Percentiles rank a stretch among this genome's conserved stretches.
Conservation (phyloP, 1,140 invertebrate species). For the Zaprionus ghesquierei region DNA sequence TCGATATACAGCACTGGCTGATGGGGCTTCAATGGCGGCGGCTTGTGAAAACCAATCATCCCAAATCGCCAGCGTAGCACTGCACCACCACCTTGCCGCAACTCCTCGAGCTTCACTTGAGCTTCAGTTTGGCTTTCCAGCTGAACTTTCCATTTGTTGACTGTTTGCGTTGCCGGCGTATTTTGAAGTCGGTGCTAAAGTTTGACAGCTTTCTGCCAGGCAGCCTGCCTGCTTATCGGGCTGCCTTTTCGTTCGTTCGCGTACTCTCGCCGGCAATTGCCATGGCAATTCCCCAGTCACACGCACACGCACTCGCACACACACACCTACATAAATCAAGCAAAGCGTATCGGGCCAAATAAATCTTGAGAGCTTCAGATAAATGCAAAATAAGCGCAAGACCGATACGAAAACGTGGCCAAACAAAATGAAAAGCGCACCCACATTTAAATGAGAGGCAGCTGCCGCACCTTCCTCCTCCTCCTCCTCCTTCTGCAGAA, state of each 20-base stretch:
- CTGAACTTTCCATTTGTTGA: background rate
- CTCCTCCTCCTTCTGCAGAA: background rate
- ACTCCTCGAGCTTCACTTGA: background rate
- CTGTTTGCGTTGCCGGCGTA: background rate
- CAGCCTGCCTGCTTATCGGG: background rate
- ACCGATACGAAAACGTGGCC: slow-evolving; percentile 30
- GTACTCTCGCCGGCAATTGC: background rate
- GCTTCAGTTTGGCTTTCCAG: slow-evolving; percentile 7
- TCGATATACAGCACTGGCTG: slow-evolving; percentile 72
- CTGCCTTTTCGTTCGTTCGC: background rate
- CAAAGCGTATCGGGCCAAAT: slow-evolving; percentile 57
- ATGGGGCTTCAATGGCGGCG: slow-evolving; percentile 27
- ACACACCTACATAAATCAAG: slow-evolving; percentile 65
- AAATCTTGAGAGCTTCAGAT: slow-evolving; percentile 46
- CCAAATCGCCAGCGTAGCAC: background rate
- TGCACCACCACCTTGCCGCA: background rate
- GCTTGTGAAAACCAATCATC: background rate
- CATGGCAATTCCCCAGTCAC: background rate
- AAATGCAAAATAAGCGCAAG: slow-evolving; percentile 44
- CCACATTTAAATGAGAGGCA: slow-evolving; percentile 14
- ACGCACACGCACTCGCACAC: slow-evolving; percentile 18
- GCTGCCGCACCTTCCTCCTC: background rate
- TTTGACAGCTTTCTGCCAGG: slow-evolving; percentile 21
- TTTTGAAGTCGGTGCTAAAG: slow-evolving; percentile 5
- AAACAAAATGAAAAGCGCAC: slow-evolving; percentile 25